phyloP scores from a whole-genome alignment of 2,113 vertebrate genomes.

The Tor tambroides region DNA sequence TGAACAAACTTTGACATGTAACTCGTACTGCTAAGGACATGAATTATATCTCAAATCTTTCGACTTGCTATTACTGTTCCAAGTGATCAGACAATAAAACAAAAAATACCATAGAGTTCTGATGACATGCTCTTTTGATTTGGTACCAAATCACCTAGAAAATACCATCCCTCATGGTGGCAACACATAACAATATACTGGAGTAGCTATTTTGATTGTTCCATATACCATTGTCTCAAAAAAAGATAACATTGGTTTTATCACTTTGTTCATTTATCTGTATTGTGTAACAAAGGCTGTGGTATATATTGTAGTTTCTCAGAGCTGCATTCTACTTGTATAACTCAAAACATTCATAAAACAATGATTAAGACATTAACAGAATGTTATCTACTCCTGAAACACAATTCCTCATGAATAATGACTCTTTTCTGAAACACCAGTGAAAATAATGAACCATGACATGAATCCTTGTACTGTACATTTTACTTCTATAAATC shows the following conservation, averaged over 20 bases:
- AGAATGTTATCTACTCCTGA: neutral
- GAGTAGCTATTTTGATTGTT: neutral
- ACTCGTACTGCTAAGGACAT: neutral
- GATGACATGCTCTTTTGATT: neutral
- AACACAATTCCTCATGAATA: neutral
- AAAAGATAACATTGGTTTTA: neutral
- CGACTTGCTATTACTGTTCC: neutral
- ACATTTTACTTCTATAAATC: constrained; percentile 44
- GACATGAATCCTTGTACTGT: constrained; percentile 23
- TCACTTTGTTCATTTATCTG: neutral
- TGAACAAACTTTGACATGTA: neutral
- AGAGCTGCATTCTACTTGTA: neutral
- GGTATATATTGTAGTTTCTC: neutral
- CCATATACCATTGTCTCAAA: neutral
- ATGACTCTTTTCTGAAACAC: neutral
- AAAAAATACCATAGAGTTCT: neutral
- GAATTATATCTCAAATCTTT: neutral
- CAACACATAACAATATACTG: too few species aligned
- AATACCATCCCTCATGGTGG: too few species aligned
- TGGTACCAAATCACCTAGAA: too few species aligned
- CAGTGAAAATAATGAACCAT: constrained; percentile 22
- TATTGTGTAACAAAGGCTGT: neutral
- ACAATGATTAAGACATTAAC: constrained; percentile 11
- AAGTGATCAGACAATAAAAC: neutral
- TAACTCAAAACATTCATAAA: neutral